A percentile compares a stretch with the other conserved stretches of the same genome.
phyloP scores from a whole-genome alignment of 2,888 invertebrate genomes.

The Mythimna albipuncta region DNA sequence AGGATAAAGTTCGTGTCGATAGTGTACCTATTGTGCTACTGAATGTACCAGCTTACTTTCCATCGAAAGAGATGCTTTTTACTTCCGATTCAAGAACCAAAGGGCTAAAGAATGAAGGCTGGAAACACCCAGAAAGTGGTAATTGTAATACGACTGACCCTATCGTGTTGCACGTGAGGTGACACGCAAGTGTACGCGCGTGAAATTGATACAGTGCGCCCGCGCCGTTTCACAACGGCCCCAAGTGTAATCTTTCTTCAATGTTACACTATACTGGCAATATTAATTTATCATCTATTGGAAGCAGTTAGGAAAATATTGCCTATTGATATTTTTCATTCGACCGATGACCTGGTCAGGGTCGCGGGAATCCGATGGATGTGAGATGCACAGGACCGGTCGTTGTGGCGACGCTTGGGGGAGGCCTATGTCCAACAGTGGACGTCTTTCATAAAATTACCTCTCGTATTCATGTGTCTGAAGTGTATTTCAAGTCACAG shows the following conservation, averaged over 20 bases:
- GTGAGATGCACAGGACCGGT: too few relatives aligned
- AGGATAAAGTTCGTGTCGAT: too few relatives aligned
- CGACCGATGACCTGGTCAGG: too few relatives aligned
- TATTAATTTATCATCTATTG: conserved; percentile 31
- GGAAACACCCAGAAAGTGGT: conserved; percentile 25
- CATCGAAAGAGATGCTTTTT: background rate
- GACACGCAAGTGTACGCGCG: conserved; percentile 45
- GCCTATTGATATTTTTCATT: background rate
- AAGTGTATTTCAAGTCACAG: background rate
- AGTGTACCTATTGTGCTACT: background rate
- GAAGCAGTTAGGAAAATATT: conserved; percentile 15
- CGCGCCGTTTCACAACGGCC: conserved; percentile 59
- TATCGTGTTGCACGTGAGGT: conserved; percentile 61
- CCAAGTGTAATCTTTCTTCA: conserved; percentile 62
- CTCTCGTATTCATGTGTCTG: background rate
- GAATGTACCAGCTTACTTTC: background rate
- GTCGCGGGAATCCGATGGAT: too few relatives aligned
- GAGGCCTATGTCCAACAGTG: too few relatives aligned
- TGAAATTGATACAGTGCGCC: conserved; percentile 59
- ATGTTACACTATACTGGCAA: conserved; percentile 48
- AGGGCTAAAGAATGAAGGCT: conserved; percentile 4
- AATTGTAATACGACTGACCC: conserved; percentile 38
- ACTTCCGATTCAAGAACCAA: background rate
- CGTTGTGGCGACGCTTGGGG: too few relatives aligned
- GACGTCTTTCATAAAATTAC: background rate